phyloP scores from a whole-genome alignment of 2,113 vertebrate species.

The Talpa occidentalis region DNA sequence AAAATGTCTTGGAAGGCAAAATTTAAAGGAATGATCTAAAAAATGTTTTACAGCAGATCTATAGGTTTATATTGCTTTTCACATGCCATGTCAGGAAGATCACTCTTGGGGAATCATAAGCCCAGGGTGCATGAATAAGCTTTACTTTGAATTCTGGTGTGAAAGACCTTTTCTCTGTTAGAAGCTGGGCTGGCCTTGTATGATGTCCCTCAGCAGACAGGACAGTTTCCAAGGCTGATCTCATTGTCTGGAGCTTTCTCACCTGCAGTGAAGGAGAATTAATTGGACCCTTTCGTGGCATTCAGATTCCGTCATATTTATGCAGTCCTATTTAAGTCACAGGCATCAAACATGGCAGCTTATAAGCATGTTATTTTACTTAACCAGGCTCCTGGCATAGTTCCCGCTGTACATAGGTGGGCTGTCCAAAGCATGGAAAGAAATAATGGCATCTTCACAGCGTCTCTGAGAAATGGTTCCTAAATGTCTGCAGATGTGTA shows the following conservation, averaged over 20 bases:
- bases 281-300: neutral
- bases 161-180: neutral
- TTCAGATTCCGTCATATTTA: neutral
- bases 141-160: neutral
- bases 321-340: neutral
- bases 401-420: neutral
- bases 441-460: neutral
- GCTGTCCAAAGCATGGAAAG: neutral
- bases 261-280: neutral
- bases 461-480: neutral
- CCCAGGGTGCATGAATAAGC: neutral
- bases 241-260: neutral
- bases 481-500: neutral
- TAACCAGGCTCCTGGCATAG: neutral
- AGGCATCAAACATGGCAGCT: neutral
- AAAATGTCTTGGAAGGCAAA: neutral
- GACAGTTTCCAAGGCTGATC: neutral
- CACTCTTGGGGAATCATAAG: accelerated
- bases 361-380: slow-evolving; percentile 24
- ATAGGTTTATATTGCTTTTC: neutral
- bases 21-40: neutral
- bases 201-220: accelerated
- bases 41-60: neutral
- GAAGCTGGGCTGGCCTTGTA: neutral
- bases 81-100: neutral